Evolutionary conservation across 1,140 invertebrate species (phyloP).

Genomic region (Ephestia elutella): DNA sequence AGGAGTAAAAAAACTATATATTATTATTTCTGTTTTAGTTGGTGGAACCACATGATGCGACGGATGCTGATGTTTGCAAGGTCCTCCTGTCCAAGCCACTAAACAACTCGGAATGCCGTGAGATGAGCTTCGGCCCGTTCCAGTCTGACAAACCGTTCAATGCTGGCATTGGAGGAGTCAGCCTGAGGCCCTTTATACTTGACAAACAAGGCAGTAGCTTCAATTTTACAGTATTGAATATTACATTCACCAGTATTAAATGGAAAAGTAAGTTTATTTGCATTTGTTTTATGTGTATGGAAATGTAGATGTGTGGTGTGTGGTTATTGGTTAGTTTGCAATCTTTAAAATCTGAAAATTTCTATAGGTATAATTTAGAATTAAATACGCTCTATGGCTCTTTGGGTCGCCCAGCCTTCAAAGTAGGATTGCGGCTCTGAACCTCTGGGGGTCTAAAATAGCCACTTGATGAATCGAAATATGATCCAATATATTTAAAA

Average conservation of each 20-base stretch:
- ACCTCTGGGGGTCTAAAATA: too few relatives aligned
- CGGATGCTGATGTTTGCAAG: conserved; percentile 42
- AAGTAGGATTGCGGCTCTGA: too few relatives aligned
- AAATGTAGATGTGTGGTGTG: too few relatives aligned
- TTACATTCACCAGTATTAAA: conserved; percentile 65
- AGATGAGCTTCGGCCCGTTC: conserved; percentile 49
- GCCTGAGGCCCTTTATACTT: conserved; percentile 47
- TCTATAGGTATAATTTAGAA: too few relatives aligned
- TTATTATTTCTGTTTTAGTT: conserved; percentile 34
- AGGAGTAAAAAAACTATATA: background rate
- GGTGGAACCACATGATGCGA: conserved; percentile 29
- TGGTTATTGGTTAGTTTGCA: too few relatives aligned
- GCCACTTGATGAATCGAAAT: too few relatives aligned
- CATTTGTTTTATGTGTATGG: background rate
- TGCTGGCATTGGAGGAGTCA: conserved; percentile 53
- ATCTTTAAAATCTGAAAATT: too few relatives aligned
- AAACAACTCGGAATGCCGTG: conserved; percentile 48
- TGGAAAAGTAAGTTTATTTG: conserved; percentile 56
- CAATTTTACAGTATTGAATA: conserved; percentile 58
- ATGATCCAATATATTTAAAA: too few relatives aligned
- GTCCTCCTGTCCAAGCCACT: conserved; percentile 36
- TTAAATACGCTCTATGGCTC: too few relatives aligned
- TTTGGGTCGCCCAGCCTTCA: too few relatives aligned
- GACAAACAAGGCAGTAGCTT: conserved; percentile 13
- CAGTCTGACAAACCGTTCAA: conserved; percentile 27